These are phyloP conservation scores for Phenganax marumi DNA, from an alignment of 92 coral and sea anemone genomes.

Conservation along the genomic window DNA sequence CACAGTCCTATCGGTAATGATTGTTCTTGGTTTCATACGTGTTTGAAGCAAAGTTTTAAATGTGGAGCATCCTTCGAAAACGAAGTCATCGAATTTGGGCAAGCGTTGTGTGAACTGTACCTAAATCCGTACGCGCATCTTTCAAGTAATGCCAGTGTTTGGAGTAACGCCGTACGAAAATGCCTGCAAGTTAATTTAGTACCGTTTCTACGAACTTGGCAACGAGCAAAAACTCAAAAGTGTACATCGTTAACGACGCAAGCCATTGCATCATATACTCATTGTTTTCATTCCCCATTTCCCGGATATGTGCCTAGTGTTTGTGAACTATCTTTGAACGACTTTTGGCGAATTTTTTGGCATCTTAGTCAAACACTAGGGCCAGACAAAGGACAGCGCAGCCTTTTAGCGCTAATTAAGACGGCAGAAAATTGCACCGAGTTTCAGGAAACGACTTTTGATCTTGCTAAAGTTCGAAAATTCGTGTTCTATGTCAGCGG, in stretches of 20 bases:
- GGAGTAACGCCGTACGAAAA: constrained; percentile 31
- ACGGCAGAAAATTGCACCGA: constrained; percentile 13
- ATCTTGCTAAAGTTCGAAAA: constrained; percentile 23
- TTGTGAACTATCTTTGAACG: constrained; percentile 15
- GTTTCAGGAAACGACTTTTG: constrained; percentile 6
- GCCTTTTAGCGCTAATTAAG: background rate
- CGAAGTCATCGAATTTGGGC: constrained; percentile 5
- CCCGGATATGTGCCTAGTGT: constrained; percentile 26
- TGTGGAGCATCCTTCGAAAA: background rate
- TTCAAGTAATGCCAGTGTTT: background rate
- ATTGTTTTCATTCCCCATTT: constrained; percentile 16
- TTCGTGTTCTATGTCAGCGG: constrained; percentile 6
- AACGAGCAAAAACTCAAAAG: background rate
- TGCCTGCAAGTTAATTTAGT: constrained; percentile 32
- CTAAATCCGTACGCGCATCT: constrained; percentile 28
- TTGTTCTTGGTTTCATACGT: constrained; percentile 25
- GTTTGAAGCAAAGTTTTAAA: background rate
- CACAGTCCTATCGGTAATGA: constrained; percentile 29
- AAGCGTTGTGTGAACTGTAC: constrained; percentile 8
- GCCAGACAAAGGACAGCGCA: background rate
- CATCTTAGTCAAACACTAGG: constrained; percentile 26
- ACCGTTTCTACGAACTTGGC: constrained; percentile 27
- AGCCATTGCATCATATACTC: constrained; percentile 4
- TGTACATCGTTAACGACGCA: background rate
- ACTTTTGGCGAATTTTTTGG: constrained; percentile 36